Percentiles rank a stretch among this genome's conserved stretches.
These are phyloP conservation scores for Podocnemis expansa DNA, from an alignment of 2,113 vertebrate genomes.

Conservation along the genomic window DNA sequence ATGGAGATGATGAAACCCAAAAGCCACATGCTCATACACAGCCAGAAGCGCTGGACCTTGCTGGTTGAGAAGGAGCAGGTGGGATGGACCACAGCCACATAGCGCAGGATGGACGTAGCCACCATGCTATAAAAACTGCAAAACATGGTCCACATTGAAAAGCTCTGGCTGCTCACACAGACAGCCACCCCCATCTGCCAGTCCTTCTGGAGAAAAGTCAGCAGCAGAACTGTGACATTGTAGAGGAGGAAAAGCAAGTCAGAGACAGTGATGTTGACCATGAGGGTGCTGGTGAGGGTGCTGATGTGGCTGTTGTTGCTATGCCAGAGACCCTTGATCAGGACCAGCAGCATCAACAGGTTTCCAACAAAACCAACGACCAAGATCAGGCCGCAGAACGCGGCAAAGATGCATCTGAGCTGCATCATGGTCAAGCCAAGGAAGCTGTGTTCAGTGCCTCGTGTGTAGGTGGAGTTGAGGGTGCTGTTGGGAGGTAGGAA, in stretches of 20 bases:
- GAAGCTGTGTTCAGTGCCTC: neutral
- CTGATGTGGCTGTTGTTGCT: neutral
- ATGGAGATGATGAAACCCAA: neutral
- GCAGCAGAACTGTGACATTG: neutral
- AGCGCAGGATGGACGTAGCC: neutral
- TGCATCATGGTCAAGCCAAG: neutral
- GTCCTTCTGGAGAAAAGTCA: neutral
- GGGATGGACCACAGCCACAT: neutral
- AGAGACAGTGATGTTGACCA: neutral
- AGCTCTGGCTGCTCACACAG: slow-evolving; percentile 10
- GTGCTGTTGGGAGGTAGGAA: neutral
- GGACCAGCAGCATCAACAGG: slow-evolving; percentile 11
- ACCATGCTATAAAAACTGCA: slow-evolving; percentile 52
- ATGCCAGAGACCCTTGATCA: neutral
- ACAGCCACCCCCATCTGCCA: slow-evolving; percentile 3
- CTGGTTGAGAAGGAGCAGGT: neutral
- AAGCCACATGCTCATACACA: slow-evolving; percentile 25
- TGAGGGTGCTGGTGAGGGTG: slow-evolving; percentile 1
- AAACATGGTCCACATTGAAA: slow-evolving; percentile 27
- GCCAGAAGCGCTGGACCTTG: neutral
- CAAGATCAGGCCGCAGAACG: slow-evolving; percentile 2
- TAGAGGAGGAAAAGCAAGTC: slow-evolving; percentile 32
- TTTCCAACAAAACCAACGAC: slow-evolving; percentile 20
- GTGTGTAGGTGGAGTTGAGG: neutral
- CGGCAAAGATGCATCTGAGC: neutral